A percentile compares a stretch with the other conserved stretches of the same genome.
Conservation (phyloP, 2,888 invertebrate species). For the Dilophus febrilis region DNA sequence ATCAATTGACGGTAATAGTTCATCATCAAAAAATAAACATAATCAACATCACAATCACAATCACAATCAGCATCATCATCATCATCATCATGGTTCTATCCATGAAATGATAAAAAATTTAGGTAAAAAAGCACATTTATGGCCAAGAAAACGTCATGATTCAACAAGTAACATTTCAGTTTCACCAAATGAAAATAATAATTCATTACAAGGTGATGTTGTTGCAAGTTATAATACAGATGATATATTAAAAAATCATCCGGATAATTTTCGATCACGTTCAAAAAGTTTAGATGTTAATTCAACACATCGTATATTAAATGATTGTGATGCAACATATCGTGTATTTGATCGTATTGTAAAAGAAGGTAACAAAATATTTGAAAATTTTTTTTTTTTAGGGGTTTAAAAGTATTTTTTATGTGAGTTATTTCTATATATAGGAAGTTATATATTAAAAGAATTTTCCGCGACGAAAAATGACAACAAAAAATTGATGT, state of each 20-base stretch:
- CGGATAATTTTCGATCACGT: constrained; percentile 53
- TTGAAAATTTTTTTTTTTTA: too few relatives aligned
- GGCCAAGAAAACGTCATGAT: constrained; percentile 41
- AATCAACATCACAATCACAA: too few relatives aligned
- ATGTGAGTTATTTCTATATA: too few relatives aligned
- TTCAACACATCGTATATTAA: constrained; percentile 37
- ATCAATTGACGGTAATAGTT: not conserved
- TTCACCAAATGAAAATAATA: constrained; percentile 15
- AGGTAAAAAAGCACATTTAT: constrained; percentile 55
- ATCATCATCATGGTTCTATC: constrained; percentile 55
- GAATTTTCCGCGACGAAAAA: too few relatives aligned
- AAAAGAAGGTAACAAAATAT: constrained; percentile 55
- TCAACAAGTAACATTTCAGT: constrained; percentile 17
- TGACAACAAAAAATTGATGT: too few relatives aligned
- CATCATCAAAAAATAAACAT: constrained; percentile 14
- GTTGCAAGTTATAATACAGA: too few relatives aligned
- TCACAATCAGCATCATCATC: too few relatives aligned
- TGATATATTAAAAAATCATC: constrained; percentile 27
- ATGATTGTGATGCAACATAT: constrained; percentile 67
- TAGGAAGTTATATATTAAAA: too few relatives aligned
- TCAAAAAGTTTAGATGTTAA: constrained; percentile 61
- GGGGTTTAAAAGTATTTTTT: too few relatives aligned
- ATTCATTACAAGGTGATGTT: too few relatives aligned
- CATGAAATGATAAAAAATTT: constrained; percentile 62
- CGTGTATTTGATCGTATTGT: constrained; percentile 65